These are phyloP conservation scores for Dallia pectoralis DNA, from an alignment of 2,797 vertebrate species.

Conservation along the genomic window DNA sequence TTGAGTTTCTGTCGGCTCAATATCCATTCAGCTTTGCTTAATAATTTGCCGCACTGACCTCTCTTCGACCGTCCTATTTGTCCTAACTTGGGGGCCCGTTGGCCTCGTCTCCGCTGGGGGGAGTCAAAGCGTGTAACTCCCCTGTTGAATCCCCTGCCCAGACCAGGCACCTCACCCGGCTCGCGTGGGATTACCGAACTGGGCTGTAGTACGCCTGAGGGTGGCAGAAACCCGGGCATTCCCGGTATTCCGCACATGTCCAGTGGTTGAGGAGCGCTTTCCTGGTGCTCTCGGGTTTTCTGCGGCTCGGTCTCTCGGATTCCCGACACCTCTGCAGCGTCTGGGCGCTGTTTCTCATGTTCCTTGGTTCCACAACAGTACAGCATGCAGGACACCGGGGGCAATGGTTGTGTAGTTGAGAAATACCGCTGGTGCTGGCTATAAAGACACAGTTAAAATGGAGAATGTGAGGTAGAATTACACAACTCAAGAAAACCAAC, in stretches of 20 bases:
- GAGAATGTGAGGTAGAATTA: slow-evolving; percentile 27
- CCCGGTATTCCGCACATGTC: slow-evolving; percentile 37
- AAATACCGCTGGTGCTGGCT: slow-evolving; percentile 2
- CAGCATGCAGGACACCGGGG: slow-evolving; percentile 44
- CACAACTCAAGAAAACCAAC: not conserved
- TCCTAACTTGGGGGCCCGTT: slow-evolving; percentile 50
- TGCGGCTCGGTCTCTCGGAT: slow-evolving; percentile 15
- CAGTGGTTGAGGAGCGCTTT: slow-evolving; percentile 16
- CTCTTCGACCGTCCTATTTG: slow-evolving; percentile 53
- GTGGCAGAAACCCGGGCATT: slow-evolving; percentile 44
- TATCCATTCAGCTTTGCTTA: not conserved
- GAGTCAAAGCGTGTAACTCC: slow-evolving; percentile 26
- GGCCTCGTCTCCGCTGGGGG: slow-evolving; percentile 41
- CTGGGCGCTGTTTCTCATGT: slow-evolving; percentile 25
- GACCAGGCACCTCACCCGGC: slow-evolving; percentile 23
- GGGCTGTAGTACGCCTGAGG: slow-evolving; percentile 16
- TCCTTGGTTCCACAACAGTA: slow-evolving; percentile 53
- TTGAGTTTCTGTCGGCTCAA: not conserved
- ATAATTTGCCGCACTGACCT: slow-evolving; percentile 32
- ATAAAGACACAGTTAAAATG: slow-evolving; percentile 16
- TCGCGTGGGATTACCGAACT: slow-evolving; percentile 14
- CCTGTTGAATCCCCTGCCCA: slow-evolving; percentile 12
- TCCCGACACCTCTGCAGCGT: slow-evolving; percentile 12
- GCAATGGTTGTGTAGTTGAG: slow-evolving; percentile 1
- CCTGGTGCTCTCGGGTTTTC: slow-evolving; percentile 9